These are phyloP conservation scores for Prochilodus magdalenae DNA, from an alignment of 2,113 vertebrate species.

Conservation along the genomic window DNA sequence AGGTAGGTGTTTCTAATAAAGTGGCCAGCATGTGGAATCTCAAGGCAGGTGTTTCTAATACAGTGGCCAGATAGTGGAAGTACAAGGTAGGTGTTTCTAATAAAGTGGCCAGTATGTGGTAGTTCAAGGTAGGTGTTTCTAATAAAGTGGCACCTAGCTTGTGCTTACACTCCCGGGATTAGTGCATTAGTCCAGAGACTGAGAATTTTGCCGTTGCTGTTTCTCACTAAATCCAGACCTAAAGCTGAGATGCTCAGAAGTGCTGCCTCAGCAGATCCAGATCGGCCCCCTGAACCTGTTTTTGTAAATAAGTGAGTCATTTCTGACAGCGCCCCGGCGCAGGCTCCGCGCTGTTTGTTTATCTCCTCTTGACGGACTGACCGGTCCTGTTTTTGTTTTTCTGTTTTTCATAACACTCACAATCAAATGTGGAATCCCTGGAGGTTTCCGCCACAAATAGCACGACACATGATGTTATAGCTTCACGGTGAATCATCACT, in stretches of 20 bases:
- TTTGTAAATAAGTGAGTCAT: neutral
- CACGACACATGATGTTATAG: neutral
- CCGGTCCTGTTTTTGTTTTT: neutral
- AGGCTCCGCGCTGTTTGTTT: neutral
- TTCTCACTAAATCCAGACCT: neutral
- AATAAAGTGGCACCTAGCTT: neutral
- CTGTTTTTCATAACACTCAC: neutral
- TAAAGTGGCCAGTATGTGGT: neutral
- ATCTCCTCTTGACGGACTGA: neutral
- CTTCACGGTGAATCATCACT: conserved; percentile 32
- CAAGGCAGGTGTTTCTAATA: neutral
- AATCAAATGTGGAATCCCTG: neutral
- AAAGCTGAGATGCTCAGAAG: neutral
- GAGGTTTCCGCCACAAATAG: neutral
- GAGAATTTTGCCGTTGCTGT: neutral
- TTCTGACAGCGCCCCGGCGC: neutral
- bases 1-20: neutral
- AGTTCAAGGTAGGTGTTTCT: no score
- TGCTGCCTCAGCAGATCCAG: neutral
- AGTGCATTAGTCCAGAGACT: neutral
- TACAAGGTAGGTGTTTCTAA: neutral
- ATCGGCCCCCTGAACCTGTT: neutral
- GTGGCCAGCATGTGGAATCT: neutral
- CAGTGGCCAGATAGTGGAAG: neutral
- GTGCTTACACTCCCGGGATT: neutral